phyloP scores from a whole-genome alignment of 1,140 invertebrate species.

The Oncopodura yosiiana region DNA sequence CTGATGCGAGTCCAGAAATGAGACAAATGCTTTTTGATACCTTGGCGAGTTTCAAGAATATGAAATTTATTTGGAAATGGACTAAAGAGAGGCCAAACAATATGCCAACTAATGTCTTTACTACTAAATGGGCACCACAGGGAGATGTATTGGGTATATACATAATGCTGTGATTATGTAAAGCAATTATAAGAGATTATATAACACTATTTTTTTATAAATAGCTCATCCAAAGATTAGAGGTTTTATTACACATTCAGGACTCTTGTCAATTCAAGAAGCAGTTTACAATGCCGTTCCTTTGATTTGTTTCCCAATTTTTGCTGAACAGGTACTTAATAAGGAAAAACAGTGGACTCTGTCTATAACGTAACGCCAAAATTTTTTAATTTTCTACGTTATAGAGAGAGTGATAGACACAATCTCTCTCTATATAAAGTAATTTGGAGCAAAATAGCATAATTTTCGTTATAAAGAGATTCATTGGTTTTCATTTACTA shows the following conservation, averaged over 20 bases:
- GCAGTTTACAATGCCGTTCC: slow-evolving; percentile 22
- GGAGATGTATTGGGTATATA: slow-evolving; percentile 16
- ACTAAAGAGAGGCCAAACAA: not conserved
- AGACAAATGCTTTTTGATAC: slow-evolving; percentile 17
- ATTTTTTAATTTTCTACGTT: no score
- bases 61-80: slow-evolving; percentile 17
- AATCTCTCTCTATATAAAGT: no score
- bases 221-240: slow-evolving; percentile 26
- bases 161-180: no score
- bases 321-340: slow-evolving; percentile 23
- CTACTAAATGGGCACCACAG: slow-evolving; percentile 16
- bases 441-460: no score
- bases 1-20: no score
- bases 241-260: slow-evolving; percentile 25
- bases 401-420: no score
- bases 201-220: not conserved
- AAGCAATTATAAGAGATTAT: no score
- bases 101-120: slow-evolving; percentile 14
- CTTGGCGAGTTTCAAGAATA: not conserved
- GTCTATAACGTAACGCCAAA: no score
- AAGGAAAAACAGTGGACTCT: no score
- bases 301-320: slow-evolving; percentile 21
- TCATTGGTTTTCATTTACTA: no score
- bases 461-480: no score
- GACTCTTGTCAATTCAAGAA: slow-evolving; percentile 25